These are phyloP conservation scores for Chiroxiphia lanceolata DNA, from an alignment of 2,797 vertebrate genomes.

Conservation along the genomic window DNA sequence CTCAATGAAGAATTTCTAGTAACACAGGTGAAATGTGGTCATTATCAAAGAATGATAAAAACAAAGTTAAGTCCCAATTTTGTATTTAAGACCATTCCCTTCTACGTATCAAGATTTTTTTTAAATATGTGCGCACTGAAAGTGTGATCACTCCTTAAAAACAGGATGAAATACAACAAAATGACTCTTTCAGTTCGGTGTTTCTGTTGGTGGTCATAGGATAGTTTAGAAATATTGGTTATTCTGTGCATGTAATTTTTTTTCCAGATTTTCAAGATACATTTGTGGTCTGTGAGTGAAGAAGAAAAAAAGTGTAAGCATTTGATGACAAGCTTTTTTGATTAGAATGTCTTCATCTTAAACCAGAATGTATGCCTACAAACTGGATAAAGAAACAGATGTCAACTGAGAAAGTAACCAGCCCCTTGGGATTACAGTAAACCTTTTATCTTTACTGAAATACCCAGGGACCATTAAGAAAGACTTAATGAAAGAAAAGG, in stretches of 20 bases:
- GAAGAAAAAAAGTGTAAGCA: background rate
- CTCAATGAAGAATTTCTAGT: background rate
- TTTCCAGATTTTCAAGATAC: background rate
- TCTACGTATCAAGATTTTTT: background rate
- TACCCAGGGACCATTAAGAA: conserved; percentile 19
- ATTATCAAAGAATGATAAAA: background rate
- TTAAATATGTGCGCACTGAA: background rate
- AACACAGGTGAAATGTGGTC: background rate
- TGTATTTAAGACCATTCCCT: background rate
- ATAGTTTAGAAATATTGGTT: background rate
- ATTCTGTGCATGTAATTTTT: background rate
- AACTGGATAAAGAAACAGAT: conserved; percentile 57
- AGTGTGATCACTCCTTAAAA: background rate
- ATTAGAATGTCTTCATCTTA: conserved; percentile 39
- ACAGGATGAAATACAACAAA: background rate
- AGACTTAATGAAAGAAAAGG: conserved; percentile 48
- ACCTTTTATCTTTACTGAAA: conserved; percentile 58
- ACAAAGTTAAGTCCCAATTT: background rate
- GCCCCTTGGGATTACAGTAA: conserved; percentile 20
- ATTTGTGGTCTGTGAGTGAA: background rate
- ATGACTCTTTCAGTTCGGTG: background rate
- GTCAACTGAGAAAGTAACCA: conserved; percentile 56
- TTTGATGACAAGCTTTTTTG: conserved; percentile 9
- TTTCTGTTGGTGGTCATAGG: background rate
- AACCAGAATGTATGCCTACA: conserved; percentile 25